Base-by-base conservation (phyloP, 2,797 vertebrate genomes). In the Phalloptychus januarius region DNA sequence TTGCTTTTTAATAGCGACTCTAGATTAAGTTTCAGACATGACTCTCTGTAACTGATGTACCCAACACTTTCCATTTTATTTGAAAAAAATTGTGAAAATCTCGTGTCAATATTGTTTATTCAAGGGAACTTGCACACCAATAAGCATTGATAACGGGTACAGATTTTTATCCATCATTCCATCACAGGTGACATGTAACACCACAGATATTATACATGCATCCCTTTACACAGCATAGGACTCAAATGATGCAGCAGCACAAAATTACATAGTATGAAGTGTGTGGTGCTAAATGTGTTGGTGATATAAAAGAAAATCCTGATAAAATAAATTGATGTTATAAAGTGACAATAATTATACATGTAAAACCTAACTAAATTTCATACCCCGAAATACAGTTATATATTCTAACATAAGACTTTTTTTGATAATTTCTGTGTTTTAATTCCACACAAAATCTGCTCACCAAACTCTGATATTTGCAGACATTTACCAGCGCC, bases 401-500 rank as follows among this genome's bases (percentile, higher is more conserved):
- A 33, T 82, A 71, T 74, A 54, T 84, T 74, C 4, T 45, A 79
- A 77, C n/a, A 36, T 71, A n/a, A 23, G 54, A 85, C 65, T 83
- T 46, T 58, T 69, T 75, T 54, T 71, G 3, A 71, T 81, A 18
- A 75, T 89, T 87, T 83, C 56, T 75, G 77, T 79, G 77, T 85
- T 78, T 80, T 88, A 25, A 79, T 69, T 65, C 76, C 46, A 18
- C 28, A 11, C 3, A 0, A 36, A 28, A 82, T 77, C 80, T 69
- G 48, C 23, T 77, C 56, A 75, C 75, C 81, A 79, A 77, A 71
- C 36, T 67, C 72, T 67, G 50, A 7, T 84, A 83, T 72, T 83
- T 85, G 79, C n/a, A 78, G 70, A 85, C 67, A 80, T 79, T 84
- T 75, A 85, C 75, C 58, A 83, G 78, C 73, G 72, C 72, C 58